A percentile compares a stretch with the other conserved stretches of the same genome.
Conservation (phyloP, 2,113 vertebrate species). For the Lynx canadensis region DNA sequence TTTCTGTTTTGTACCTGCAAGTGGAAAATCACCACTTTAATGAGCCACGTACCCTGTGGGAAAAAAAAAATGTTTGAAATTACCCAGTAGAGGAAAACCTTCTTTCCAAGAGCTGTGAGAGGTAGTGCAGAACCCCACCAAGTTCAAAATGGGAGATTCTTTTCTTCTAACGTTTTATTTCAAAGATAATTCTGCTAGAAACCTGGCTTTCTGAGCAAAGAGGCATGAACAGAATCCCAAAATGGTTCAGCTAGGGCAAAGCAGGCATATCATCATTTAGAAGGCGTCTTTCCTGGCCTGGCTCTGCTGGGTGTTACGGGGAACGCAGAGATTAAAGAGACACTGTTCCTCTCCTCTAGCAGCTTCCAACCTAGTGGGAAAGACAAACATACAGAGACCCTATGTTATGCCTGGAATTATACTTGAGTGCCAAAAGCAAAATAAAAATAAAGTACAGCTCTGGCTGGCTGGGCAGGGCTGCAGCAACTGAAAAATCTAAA, state of each 20-base stretch:
- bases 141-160: conserved; percentile 17
- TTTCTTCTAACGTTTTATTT: conserved; percentile 57
- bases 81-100: background rate
- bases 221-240: background rate
- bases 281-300: background rate
- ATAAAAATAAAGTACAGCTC: conserved; percentile 61
- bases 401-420: conserved; percentile 66
- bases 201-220: conserved; percentile 36
- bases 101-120: conserved; percentile 21
- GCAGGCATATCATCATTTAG: background rate
- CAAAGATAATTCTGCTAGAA: conserved; percentile 37
- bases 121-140: background rate
- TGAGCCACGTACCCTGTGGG: conserved; percentile 3
- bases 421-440: conserved; percentile 65
- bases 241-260: background rate
- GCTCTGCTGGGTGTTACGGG: background rate
- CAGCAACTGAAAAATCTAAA: conserved; percentile 57
- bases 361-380: conserved; percentile 54
- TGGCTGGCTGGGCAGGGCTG: conserved; percentile 33
- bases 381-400: conserved; percentile 58
- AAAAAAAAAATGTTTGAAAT: conserved; percentile 42
- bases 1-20: conserved; percentile 65
- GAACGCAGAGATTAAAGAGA: conserved; percentile 14
- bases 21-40: conserved; percentile 73
- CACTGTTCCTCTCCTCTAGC: conserved; percentile 45